phyloP scores from a whole-genome alignment of 1,140 invertebrate genomes.

The Glossosoma conforme region DNA sequence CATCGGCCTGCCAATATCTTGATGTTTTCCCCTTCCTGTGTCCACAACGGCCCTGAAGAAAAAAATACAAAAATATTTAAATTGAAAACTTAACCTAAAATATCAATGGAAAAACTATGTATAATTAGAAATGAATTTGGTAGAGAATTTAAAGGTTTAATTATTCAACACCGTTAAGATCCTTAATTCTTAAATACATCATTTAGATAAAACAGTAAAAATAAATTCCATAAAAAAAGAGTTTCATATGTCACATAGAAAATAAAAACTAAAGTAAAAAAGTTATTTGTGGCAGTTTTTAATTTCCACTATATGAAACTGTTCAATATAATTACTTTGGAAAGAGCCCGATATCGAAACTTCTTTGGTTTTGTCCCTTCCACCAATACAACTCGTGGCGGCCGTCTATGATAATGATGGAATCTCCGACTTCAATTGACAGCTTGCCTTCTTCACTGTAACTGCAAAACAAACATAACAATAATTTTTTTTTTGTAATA shows the following conservation, averaged over 20 bases:
- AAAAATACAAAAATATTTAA: too few species aligned
- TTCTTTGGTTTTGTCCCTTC: conserved; percentile 92
- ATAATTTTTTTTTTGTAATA: neutral
- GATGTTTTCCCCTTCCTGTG: conserved; percentile 58
- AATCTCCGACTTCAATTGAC: conserved; percentile 74
- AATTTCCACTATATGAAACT: too few species aligned
- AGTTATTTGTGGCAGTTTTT: too few species aligned
- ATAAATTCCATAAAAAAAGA: too few species aligned
- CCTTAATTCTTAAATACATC: too few species aligned
- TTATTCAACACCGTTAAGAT: too few species aligned
- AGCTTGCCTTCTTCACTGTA: conserved; percentile 73
- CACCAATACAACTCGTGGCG: conserved; percentile 88
- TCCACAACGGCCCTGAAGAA: conserved; percentile 65
- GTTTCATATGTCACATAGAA: too few species aligned
- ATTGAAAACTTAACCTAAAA: too few species aligned
- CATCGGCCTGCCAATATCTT: conserved; percentile 71
- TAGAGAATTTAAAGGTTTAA: too few species aligned
- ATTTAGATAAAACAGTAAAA: too few species aligned
- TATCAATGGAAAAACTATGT: conserved; percentile 15
- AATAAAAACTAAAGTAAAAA: too few species aligned
- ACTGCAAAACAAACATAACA: conserved; percentile 31
- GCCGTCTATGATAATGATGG: conserved; percentile 91
- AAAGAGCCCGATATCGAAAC: conserved; percentile 78
- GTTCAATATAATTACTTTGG: conserved; percentile 55
- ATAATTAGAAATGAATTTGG: conserved; percentile 1